These are phyloP conservation scores for Colossoma macropomum DNA, from an alignment of 2,113 vertebrate genomes.

Conservation along the genomic window DNA sequence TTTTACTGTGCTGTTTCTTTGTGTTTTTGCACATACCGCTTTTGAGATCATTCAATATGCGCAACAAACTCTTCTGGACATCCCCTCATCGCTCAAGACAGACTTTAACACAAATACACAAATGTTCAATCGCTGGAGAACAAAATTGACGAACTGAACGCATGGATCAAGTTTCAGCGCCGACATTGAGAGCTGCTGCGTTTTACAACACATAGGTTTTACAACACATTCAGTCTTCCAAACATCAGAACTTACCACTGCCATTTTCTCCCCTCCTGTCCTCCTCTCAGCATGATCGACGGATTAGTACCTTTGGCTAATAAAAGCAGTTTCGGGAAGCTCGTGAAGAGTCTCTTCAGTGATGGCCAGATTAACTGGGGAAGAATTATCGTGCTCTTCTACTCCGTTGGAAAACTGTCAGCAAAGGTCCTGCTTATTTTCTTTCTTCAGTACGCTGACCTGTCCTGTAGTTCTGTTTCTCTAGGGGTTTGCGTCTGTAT, in stretches of 20 bases:
- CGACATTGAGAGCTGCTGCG: too few relatives aligned
- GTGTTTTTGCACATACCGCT: too few relatives aligned
- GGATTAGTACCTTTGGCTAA: constrained; percentile 8
- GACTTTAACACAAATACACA: too few relatives aligned
- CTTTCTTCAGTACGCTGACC: background rate
- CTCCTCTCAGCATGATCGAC: too few relatives aligned
- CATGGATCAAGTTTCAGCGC: too few relatives aligned
- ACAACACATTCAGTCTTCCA: constrained; percentile 14
- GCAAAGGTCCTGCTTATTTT: constrained; percentile 34
- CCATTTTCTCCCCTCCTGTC: background rate
- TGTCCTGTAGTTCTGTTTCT: background rate
- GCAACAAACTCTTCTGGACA: too few relatives aligned
- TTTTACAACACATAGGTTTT: too few relatives aligned
- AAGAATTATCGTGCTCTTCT: constrained; percentile 57
- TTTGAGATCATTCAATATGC: too few relatives aligned
- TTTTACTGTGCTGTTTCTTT: too few relatives aligned
- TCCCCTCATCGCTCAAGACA: too few relatives aligned
- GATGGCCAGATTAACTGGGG: constrained; percentile 56
- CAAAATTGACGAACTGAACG: too few relatives aligned
- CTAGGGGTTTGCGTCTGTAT: background rate
- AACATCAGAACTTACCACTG: background rate
- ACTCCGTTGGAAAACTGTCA: constrained; percentile 54
- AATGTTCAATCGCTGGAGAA: too few relatives aligned
- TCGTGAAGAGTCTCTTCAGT: constrained; percentile 47
- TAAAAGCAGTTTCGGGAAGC: constrained; percentile 29